Percentiles rank a stretch among this genome's conserved stretches.
phyloP scores from a whole-genome alignment of 2,888 invertebrate species.

The Protodeltote pygarga region DNA sequence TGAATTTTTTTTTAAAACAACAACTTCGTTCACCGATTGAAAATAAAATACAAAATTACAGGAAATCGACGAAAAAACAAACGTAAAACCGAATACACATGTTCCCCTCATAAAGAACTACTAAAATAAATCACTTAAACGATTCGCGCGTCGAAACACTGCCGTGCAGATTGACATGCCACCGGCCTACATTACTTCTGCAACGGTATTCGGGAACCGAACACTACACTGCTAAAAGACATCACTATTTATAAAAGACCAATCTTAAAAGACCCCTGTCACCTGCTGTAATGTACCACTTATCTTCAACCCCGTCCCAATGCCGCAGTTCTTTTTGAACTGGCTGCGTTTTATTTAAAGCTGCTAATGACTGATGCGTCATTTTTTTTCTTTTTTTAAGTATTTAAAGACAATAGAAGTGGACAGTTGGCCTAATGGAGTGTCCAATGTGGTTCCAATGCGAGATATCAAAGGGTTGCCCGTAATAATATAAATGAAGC shows the following conservation, averaged over 20 bases:
- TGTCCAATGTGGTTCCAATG: constrained; percentile 27
- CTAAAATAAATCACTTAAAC: constrained; percentile 53
- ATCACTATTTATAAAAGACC: constrained; percentile 77
- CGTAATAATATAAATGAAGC: constrained; percentile 15
- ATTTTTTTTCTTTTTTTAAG: constrained; percentile 64
- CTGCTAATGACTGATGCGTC: constrained; percentile 74
- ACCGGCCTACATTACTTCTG: constrained; percentile 74
- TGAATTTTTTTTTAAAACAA: background rate
- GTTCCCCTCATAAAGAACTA: constrained; percentile 36
- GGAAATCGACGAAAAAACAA: constrained; percentile 15
- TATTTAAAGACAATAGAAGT: constrained; percentile 66
- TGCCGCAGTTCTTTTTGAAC: constrained; percentile 44
- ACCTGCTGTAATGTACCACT: constrained; percentile 60
- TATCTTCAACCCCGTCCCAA: constrained; percentile 35
- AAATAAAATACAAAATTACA: constrained; percentile 2
- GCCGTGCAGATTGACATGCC: constrained; percentile 71
- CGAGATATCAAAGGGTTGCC: constrained; percentile 26
- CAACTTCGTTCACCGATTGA: too few relatives aligned
- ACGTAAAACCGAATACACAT: constrained; percentile 36
- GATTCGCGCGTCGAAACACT: constrained; percentile 46
- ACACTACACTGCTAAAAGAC: constrained; percentile 75
- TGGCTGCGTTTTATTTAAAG: constrained; percentile 56
- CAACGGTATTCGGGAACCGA: constrained; percentile 80
- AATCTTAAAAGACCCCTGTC: constrained; percentile 57
- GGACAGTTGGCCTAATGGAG: constrained; percentile 42